A percentile compares a stretch with the other conserved stretches of the same genome.
Conservation (phyloP, 1,140 invertebrate species). For the Meloidogyne chitwoodi region DNA sequence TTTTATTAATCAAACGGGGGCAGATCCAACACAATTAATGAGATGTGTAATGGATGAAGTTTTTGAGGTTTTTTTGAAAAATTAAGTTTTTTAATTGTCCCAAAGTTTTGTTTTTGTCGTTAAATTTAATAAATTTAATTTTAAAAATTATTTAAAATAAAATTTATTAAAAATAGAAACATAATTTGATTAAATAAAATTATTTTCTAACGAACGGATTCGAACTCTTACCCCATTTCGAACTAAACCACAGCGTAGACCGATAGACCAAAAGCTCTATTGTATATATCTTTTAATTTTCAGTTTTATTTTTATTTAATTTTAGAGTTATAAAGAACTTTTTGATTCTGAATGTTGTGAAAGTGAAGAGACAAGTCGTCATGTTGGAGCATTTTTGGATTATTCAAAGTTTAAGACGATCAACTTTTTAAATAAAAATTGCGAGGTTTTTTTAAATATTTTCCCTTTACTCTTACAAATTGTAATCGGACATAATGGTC, state of each 20-base stretch:
- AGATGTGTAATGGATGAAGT: slow-evolving; percentile 23
- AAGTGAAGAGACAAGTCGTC: not conserved
- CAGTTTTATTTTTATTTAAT: not conserved
- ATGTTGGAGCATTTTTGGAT: not conserved
- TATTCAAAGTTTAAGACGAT: slow-evolving; percentile 2
- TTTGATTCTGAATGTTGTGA: slow-evolving; percentile 14
- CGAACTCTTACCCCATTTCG: too few species aligned
- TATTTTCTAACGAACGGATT: too few species aligned
- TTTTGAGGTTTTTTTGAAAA: slow-evolving; percentile 18
- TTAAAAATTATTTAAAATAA: not conserved
- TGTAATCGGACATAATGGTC: too few species aligned
- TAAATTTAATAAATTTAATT: too few species aligned
- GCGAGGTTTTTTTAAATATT: not conserved
- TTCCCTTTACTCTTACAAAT: too few species aligned
- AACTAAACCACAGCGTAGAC: too few species aligned
- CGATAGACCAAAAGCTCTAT: too few species aligned
- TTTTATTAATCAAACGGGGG: slow-evolving; percentile 23
- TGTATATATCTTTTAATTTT: not conserved
- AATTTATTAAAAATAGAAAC: not conserved
- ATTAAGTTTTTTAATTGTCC: not conserved
- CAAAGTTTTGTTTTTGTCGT: too few species aligned
- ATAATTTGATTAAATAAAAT: too few species aligned
- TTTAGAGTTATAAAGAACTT: slow-evolving; percentile 14
- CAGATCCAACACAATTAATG: slow-evolving; percentile 21
- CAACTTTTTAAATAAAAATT: slow-evolving; percentile 14